Evolutionary conservation across 2,113 vertebrate species (phyloP).

Genomic region (Onychorhynchus coronatus): DNA sequence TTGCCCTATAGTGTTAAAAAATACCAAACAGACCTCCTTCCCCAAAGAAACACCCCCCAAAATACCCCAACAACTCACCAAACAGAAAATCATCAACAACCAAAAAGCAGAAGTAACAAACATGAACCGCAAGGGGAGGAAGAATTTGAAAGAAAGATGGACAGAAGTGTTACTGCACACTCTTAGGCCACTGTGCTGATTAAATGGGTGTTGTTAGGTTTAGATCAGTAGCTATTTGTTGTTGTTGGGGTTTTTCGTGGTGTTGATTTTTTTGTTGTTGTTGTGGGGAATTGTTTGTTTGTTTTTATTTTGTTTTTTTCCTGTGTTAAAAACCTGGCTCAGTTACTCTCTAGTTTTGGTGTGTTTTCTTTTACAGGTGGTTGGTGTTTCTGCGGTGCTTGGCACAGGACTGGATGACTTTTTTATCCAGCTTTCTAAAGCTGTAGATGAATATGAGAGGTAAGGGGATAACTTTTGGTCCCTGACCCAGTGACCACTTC

Average conservation of each 20-base stretch:
- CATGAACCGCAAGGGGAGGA: neutral
- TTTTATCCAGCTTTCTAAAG: constrained; percentile 85
- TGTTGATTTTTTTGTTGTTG: neutral
- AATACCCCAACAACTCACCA: neutral
- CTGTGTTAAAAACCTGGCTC: neutral
- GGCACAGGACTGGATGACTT: constrained; percentile 90
- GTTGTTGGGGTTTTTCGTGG: neutral
- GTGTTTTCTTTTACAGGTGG: constrained; percentile 79
- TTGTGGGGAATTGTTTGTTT: neutral
- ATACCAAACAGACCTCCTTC: neutral
- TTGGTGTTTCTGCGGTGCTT: constrained; percentile 89
- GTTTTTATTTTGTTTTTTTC: neutral
- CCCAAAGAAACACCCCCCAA: neutral
- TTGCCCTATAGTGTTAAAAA: neutral
- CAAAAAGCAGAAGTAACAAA: neutral
- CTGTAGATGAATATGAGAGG: constrained; percentile 90
- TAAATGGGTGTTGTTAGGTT: neutral
- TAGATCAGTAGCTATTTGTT: neutral
- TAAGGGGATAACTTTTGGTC: constrained; percentile 54
- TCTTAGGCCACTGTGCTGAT: neutral
- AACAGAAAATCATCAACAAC: neutral
- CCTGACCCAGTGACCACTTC: neutral
- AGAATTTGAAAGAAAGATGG: neutral
- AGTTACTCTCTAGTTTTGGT: neutral
- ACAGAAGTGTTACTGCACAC: neutral